Percentiles rank a stretch among this genome's conserved stretches.
These are phyloP conservation scores for Holacanthus passer DNA, from an alignment of 2,113 vertebrate genomes.

Conservation along the genomic window DNA sequence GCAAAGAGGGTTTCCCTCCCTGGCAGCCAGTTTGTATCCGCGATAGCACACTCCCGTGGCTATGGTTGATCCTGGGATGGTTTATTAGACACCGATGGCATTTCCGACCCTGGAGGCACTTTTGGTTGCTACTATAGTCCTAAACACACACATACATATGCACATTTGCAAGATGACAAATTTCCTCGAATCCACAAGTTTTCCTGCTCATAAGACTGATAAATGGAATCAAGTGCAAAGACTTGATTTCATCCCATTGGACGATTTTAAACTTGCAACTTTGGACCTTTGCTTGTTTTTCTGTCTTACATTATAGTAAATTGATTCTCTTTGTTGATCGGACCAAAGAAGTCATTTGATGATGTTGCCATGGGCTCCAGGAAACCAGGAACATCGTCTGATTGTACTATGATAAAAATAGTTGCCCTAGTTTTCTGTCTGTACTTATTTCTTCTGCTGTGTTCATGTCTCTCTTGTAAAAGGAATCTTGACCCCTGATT, in stretches of 20 bases:
- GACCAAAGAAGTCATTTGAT: background rate
- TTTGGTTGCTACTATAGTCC: slow-evolving; percentile 22
- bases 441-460: background rate
- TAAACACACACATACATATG: slow-evolving; percentile 7
- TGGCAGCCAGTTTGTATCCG: slow-evolving; percentile 45
- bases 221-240: background rate
- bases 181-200: slow-evolving; percentile 9
- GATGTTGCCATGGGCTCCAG: background rate
- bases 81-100: slow-evolving; percentile 46
- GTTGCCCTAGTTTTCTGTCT: background rate
- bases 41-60: slow-evolving; percentile 24
- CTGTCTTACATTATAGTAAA: background rate
- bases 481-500: background rate
- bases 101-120: slow-evolving; percentile 45
- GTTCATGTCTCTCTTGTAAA: background rate
- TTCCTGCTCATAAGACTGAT: slow-evolving; percentile 5
- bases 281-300: background rate
- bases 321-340: background rate
- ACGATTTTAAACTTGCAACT: background rate
- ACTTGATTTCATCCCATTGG: background rate
- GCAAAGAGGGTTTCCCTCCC: slow-evolving; percentile 41
- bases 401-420: too few species aligned
- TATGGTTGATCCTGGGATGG: slow-evolving; percentile 29
- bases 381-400: too few species aligned
- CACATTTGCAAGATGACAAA: background rate